Percentiles rank a stretch among this genome's conserved stretches.
Conservation (phyloP, 2,113 vertebrate genomes). For the Thymallus thymallus region DNA sequence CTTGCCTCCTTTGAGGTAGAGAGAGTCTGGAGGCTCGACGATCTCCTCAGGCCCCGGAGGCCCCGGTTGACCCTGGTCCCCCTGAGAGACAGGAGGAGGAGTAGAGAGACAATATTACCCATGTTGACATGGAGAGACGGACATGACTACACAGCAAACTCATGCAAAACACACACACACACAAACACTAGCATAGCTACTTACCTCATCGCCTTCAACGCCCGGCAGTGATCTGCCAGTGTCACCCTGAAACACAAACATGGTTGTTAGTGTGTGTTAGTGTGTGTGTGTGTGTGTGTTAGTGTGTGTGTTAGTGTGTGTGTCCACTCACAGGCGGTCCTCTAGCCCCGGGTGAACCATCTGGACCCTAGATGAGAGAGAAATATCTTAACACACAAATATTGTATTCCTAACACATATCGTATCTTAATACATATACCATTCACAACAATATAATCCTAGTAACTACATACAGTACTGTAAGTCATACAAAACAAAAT, state of each 20-base stretch:
- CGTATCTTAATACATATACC: background rate
- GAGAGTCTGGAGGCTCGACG: background rate
- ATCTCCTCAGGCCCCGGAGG: constrained; percentile 13
- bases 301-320: background rate
- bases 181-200: background rate
- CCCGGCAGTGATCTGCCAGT: constrained; percentile 15
- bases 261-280: background rate
- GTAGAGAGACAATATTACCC: too few species aligned
- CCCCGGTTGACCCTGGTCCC: background rate
- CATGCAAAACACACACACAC: background rate
- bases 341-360: constrained; percentile 70
- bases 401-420: too few species aligned
- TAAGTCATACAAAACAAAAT: too few species aligned
- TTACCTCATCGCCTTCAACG: constrained; percentile 16
- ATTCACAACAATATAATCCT: background rate
- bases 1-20: constrained; percentile 3
- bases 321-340: constrained; percentile 61
- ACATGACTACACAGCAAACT: background rate
- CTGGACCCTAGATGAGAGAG: constrained; percentile 64
- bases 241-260: constrained; percentile 53
- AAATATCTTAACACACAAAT: background rate
- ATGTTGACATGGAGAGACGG: too few species aligned
- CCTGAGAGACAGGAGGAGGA: background rate
- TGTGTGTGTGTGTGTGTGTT: background rate
- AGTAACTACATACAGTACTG: too few species aligned